Conservation (phyloP, 2,888 invertebrate genomes). For the Bursaphelenchus okinawaensis region DNA sequence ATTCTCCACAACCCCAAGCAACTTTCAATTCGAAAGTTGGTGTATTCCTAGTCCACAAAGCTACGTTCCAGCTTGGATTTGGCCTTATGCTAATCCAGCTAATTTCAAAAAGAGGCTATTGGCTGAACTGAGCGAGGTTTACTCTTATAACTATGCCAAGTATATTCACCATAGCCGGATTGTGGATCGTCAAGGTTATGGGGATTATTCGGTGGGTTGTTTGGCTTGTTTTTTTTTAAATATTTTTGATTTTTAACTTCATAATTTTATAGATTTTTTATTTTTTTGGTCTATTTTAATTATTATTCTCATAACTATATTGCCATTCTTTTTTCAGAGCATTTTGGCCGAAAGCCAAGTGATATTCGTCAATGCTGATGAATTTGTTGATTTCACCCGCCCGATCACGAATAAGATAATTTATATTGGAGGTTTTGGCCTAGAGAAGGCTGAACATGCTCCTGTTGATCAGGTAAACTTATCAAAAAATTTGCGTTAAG, state of each 20-base stretch:
- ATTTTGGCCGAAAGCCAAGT: neutral
- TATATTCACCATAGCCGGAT: neutral
- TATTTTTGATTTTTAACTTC: neutral
- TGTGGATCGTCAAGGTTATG: neutral
- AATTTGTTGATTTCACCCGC: constrained; percentile 11
- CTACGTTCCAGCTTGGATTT: neutral
- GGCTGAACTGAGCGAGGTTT: neutral
- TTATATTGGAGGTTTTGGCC: constrained; percentile 1
- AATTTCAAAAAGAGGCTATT: neutral
- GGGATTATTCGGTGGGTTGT: neutral
- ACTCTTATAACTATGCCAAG: neutral
- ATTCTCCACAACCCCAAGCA: neutral
- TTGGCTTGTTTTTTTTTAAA: neutral
- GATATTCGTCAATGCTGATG: constrained; percentile 7
- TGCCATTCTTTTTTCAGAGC: neutral
- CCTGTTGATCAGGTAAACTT: neutral
- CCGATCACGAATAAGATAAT: constrained; percentile 9
- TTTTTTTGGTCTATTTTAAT: too few species aligned
- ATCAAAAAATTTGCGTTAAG: neutral
- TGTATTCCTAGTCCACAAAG: neutral
- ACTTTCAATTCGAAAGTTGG: neutral
- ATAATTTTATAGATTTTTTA: too few species aligned
- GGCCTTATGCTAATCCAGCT: neutral
- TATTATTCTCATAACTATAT: too few species aligned
- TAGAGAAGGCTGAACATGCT: neutral